Evolutionary conservation across 2,113 vertebrate species (phyloP).

Genomic region (Pseudolaguvia tuberculata): DNA sequence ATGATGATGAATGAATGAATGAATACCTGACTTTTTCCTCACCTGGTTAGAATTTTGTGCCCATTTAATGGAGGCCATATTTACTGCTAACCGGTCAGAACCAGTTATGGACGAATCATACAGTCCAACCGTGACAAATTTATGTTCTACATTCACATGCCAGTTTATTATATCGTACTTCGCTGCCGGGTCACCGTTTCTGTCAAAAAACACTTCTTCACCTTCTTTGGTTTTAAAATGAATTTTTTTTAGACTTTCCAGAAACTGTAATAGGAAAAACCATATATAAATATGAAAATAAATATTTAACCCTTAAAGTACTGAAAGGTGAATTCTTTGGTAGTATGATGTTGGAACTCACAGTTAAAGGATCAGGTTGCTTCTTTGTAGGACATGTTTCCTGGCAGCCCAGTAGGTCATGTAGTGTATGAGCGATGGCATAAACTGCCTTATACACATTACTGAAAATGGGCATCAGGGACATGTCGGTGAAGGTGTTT

Average conservation of each 20-base stretch:
- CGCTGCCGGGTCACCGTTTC: conserved; percentile 61
- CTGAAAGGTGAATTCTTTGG: too few species aligned
- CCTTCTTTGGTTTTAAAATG: conserved; percentile 61
- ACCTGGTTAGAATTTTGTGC: conserved; percentile 13
- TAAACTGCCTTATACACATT: conserved; percentile 55
- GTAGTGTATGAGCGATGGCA: conserved; percentile 51
- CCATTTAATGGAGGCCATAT: conserved; percentile 1
- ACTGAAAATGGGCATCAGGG: conserved; percentile 46
- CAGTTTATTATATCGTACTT: conserved; percentile 70
- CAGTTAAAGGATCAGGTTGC: conserved; percentile 26
- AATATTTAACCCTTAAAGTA: too few species aligned
- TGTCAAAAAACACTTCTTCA: conserved; percentile 63
- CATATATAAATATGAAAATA: too few species aligned
- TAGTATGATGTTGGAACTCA: background rate
- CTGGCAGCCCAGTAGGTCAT: conserved; percentile 35
- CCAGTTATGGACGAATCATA: conserved; percentile 50
- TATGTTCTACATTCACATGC: conserved; percentile 56
- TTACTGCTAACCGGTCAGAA: conserved; percentile 12
- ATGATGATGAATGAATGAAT: too few species aligned
- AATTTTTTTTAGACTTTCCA: conserved; percentile 59
- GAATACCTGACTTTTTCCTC: background rate
- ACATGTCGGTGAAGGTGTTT: conserved; percentile 51
- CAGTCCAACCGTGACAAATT: conserved; percentile 49
- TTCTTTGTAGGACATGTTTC: conserved; percentile 6
- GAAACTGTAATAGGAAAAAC: too few species aligned